These are phyloP conservation scores for Phaethornis superciliosus DNA, from an alignment of 2,113 vertebrate species.

Conservation along the genomic window DNA sequence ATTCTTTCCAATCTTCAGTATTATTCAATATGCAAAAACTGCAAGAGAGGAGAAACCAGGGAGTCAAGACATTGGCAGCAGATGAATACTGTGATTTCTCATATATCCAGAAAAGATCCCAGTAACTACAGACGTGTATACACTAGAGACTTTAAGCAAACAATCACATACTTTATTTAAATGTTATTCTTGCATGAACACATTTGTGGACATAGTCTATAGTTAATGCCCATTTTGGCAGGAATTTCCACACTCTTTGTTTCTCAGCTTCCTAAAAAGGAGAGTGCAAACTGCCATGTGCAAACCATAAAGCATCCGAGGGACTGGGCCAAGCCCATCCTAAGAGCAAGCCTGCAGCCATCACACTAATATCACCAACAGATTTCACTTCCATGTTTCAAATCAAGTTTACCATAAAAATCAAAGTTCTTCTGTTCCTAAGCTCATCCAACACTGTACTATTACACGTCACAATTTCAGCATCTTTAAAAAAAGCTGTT, in stretches of 20 bases:
- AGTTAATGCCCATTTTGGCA: constrained; percentile 16
- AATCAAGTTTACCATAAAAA: constrained; percentile 27
- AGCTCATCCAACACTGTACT: background rate
- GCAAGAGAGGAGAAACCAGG: background rate
- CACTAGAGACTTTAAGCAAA: background rate
- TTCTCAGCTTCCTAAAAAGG: constrained; percentile 10
- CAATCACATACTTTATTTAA: background rate
- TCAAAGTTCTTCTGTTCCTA: constrained; percentile 29
- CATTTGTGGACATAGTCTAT: background rate
- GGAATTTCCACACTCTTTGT: background rate
- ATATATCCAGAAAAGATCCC: background rate
- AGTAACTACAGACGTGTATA: background rate
- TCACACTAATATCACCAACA: background rate
- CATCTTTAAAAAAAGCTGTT: background rate
- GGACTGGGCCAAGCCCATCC: background rate
- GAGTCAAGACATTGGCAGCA: background rate
- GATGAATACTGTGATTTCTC: background rate
- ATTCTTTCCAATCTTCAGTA: background rate
- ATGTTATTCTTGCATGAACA: background rate
- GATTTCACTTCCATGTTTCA: background rate
- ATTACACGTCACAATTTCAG: background rate
- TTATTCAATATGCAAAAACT: background rate
- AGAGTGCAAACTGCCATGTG: background rate
- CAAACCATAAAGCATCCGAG: constrained; percentile 3
- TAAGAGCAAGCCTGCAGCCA: background rate